phyloP scores from a whole-genome alignment of 2,888 invertebrate genomes.

The Apocheima hispidaria region DNA sequence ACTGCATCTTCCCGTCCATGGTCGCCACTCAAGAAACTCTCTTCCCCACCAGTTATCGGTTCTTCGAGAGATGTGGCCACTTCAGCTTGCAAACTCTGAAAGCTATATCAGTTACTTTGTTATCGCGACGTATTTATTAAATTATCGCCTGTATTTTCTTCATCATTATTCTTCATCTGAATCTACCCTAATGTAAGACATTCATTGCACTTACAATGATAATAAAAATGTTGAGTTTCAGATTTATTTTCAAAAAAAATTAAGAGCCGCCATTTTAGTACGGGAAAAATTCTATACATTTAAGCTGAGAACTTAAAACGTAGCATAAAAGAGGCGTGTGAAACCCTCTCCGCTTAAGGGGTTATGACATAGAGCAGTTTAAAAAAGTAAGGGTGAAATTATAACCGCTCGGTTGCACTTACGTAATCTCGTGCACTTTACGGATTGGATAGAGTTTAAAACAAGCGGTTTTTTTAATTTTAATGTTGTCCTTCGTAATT shows the following conservation, averaged over 20 bases:
- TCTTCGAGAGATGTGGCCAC: no score
- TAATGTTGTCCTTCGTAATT: not conserved
- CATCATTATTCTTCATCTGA: no score
- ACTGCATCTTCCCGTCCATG: no score
- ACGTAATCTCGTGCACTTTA: constrained; percentile 8
- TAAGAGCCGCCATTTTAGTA: constrained; percentile 6
- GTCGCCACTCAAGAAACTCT: no score
- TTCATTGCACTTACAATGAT: no score
- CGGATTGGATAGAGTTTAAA: not conserved
- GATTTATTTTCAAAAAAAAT: not conserved
- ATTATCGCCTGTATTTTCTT: no score
- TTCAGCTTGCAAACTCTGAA: no score
- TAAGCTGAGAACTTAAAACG: constrained; percentile 23
- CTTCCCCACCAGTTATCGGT: no score
- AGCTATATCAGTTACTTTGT: no score
- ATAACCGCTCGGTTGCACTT: constrained; percentile 20
- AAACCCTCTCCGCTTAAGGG: constrained; percentile 30
- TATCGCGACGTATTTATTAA: no score
- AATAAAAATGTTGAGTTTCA: not conserved
- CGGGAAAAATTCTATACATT: constrained; percentile 18
- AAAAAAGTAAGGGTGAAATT: constrained; percentile 31
- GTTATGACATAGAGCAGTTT: constrained; percentile 34
- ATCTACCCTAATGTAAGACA: no score
- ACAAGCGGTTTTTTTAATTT: not conserved
- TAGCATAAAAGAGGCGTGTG: constrained; percentile 30